These are phyloP conservation scores for Dinothrombium tinctorium DNA, from an alignment of 1,140 invertebrate genomes.

Conservation along the genomic window DNA sequence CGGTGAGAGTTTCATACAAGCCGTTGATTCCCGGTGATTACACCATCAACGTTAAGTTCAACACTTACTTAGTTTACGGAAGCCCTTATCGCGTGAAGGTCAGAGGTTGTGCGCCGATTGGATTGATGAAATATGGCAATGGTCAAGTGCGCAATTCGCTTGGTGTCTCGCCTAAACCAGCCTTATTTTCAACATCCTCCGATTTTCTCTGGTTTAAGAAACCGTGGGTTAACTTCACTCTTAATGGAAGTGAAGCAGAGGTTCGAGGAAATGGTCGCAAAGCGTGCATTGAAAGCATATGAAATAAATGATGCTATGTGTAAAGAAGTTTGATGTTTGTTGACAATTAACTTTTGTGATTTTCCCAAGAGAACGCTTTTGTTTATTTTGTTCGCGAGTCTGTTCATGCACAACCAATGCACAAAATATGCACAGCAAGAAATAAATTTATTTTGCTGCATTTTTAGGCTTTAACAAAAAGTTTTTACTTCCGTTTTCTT, in stretches of 20 bases:
- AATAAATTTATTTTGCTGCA: no score
- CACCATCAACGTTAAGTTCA: constrained; percentile 68
- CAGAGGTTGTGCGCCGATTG: neutral
- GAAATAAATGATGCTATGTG: no score
- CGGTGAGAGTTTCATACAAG: constrained; percentile 77
- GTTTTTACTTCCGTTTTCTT: no score
- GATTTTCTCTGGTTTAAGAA: constrained; percentile 1
- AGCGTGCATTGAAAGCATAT: neutral
- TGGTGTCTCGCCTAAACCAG: neutral
- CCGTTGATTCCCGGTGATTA: constrained; percentile 92
- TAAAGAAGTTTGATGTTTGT: no score
- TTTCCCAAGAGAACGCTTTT: no score
- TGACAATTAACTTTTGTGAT: no score
- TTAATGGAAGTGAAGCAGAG: neutral
- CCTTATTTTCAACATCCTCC: neutral
- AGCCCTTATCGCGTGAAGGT: neutral
- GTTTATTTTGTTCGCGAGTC: no score
- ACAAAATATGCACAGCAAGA: no score
- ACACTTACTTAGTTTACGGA: neutral
- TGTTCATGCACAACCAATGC: no score
- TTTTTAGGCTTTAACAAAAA: no score
- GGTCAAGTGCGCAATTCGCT: neutral
- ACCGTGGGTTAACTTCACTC: neutral
- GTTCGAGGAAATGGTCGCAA: neutral
- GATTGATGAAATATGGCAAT: neutral